Base-by-base conservation (phyloP, 1,140 invertebrate species). In the Antheraea pernyi region DNA sequence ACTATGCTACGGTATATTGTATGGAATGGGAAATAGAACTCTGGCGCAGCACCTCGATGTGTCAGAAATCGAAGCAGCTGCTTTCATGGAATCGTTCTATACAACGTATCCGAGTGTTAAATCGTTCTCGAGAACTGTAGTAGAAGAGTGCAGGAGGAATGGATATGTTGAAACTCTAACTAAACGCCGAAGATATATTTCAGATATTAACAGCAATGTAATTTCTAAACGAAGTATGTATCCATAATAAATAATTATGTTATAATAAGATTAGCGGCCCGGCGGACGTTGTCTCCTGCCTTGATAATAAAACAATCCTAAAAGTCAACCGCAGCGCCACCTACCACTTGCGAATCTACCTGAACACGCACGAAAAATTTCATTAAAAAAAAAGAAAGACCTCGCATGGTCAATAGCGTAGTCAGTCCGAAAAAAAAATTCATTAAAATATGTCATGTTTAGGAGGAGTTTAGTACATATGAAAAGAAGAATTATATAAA, bases 1-100 rank as follows among this genome's bases (percentile, higher is more conserved):
- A 93, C 94, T 99, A 16, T 99, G 98, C 80, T 99, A 99, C 93
- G 99, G 98, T 9, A 98, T 99, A 76, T 96, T 99, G 63, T 99
- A 99, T 89, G 99, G 99, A n/a, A 99, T 99, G 95, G 98, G 98
- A 11, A 93, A 95, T 13, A 97, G 96, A 82, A 94, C 97, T 0
- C 92, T 99, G n/a, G 94, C 96, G 0, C 96, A 98, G 70, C 95
- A 96, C 67, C 90, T 99, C 19, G 95, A 95, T 67, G 94, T 98
- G n/a, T 93, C 94, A 5, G 96, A 97, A 88, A 90, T 95, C 62
- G 96, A 98, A 81, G 98, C 98, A 0, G 93, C 93, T 4, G 89
- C 94, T 46, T 97, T 99, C 88, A 95, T 97, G 76, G 95, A 96
- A 69, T 94, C 94, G 5, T 99, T 99, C 86, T 96, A 97, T 91